Evolutionary conservation across 2,888 invertebrate genomes (phyloP), one percentile per base, ranked within the genome.

Genomic region (Lamellibrachia columna): DNA sequence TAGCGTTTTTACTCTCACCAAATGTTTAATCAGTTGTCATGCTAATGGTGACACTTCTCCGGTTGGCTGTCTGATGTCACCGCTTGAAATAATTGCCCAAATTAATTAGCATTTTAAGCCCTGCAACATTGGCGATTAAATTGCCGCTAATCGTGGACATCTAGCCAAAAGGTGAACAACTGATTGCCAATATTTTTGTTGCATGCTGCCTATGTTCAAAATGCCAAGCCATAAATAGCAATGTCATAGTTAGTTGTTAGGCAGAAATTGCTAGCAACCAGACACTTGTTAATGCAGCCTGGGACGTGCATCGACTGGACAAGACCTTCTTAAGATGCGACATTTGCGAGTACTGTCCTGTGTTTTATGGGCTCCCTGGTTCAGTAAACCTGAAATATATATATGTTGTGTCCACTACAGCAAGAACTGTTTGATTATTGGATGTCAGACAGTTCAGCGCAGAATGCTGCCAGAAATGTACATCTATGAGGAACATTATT

Each of bases 71-170:
- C 75, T 75, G 15, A n/a, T 75, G 75, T 75, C 75, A 75, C 75
- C 22, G 2, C n/a, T 15, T 75, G 75, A 75, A 75, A 75, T 75
- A 75, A 75, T 75, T 22, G n/a, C 75, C 22, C 75, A 75, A 75
- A 75, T 75, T 75, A 75, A 75, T 75, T 75, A 75, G 75, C 75
- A 75, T 75, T 75, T 75, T 75, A 75, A 75, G 75, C 75, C n/a
- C 15, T 15, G 22, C 75, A 75, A 75, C 75, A 75, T 22, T 22
- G 75, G 75, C 22, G 22, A 75, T 75, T 75, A 22, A 75, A 75
- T 15, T 75, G 75, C 75, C 75, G 6, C 75, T 75, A 75, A 75
- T 75, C 75, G 75, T 75, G 75, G 75, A 75, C 75, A 75, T 75
- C 75, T 75, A 11, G 75, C 75, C 22, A n/a, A 75, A 75, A 75